phyloP scores from a whole-genome alignment of 2,113 vertebrate species.

The Okapia johnstoni region DNA sequence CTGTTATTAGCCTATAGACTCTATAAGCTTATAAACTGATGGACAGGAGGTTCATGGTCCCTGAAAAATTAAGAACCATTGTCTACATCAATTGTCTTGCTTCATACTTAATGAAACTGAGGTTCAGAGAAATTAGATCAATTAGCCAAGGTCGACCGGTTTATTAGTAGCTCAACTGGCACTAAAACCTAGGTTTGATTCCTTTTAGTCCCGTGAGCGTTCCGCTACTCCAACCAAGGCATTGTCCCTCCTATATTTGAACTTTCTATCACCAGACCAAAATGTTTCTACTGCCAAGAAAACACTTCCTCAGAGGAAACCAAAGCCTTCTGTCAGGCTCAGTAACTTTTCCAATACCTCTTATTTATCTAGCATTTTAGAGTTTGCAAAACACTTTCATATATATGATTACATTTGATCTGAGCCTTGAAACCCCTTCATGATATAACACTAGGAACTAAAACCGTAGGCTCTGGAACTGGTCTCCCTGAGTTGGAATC shows the following conservation, averaged over 20 bases:
- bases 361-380: constrained; percentile 40
- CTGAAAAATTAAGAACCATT: neutral
- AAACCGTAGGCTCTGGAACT: neutral
- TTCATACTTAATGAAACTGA: constrained; percentile 1
- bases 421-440: neutral
- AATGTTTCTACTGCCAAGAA: neutral
- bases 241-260: neutral
- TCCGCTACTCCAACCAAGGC: neutral
- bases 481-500: neutral
- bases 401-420: constrained; percentile 40
- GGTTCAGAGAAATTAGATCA: neutral
- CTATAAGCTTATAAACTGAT: neutral
- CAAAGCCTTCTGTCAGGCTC: neutral
- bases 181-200: neutral
- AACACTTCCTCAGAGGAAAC: constrained; percentile 30
- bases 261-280: neutral
- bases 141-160: neutral
- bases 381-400: constrained; percentile 27
- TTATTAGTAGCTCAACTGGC: neutral
- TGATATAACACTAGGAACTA: neutral
- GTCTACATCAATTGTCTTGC: neutral
- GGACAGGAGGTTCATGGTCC: neutral
- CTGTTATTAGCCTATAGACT: neutral
- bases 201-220: neutral
- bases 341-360: constrained; percentile 24